These are phyloP conservation scores for Neodiprion virginianus DNA, from an alignment of 1,140 invertebrate species.

Conservation along the genomic window DNA sequence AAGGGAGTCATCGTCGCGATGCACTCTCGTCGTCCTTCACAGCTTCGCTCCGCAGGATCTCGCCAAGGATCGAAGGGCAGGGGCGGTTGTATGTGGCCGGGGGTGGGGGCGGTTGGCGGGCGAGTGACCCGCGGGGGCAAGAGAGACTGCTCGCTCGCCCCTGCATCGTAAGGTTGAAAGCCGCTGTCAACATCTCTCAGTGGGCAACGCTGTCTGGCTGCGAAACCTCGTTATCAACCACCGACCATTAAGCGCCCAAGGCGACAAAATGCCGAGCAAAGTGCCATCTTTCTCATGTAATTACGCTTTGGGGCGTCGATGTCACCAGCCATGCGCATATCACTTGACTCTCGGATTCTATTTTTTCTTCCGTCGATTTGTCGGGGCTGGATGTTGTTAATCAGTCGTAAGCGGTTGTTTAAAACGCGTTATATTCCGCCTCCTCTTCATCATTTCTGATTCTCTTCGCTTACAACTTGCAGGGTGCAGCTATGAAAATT, in stretches of 20 bases:
- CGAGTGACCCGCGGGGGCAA: background rate
- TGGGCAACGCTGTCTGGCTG: slow-evolving; percentile 51
- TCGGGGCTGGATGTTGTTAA: too few relatives aligned
- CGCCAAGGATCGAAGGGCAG: too few relatives aligned
- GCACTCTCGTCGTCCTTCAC: too few relatives aligned
- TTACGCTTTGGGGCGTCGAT: slow-evolving; percentile 55
- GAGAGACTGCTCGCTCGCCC: background rate
- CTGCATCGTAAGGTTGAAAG: slow-evolving; percentile 54
- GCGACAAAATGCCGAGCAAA: slow-evolving; percentile 60
- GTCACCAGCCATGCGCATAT: slow-evolving; percentile 30
- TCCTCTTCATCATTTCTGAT: too few relatives aligned
- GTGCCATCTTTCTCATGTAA: slow-evolving; percentile 62
- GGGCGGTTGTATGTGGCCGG: too few relatives aligned
- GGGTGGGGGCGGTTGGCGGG: background rate
- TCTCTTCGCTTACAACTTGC: too few relatives aligned
- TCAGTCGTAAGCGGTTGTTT: too few relatives aligned
- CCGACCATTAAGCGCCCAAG: slow-evolving; percentile 62
- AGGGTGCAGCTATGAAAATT: too few relatives aligned
- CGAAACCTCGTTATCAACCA: slow-evolving; percentile 62
- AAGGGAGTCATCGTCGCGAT: background rate
- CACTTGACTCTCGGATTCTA: background rate
- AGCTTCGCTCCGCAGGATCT: background rate
- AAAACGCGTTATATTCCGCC: too few relatives aligned
- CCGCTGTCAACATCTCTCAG: slow-evolving; percentile 63
- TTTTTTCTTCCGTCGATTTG: background rate